Conservation (phyloP, 2,888 invertebrate species). For the Thysanoteuthis rhombus region DNA sequence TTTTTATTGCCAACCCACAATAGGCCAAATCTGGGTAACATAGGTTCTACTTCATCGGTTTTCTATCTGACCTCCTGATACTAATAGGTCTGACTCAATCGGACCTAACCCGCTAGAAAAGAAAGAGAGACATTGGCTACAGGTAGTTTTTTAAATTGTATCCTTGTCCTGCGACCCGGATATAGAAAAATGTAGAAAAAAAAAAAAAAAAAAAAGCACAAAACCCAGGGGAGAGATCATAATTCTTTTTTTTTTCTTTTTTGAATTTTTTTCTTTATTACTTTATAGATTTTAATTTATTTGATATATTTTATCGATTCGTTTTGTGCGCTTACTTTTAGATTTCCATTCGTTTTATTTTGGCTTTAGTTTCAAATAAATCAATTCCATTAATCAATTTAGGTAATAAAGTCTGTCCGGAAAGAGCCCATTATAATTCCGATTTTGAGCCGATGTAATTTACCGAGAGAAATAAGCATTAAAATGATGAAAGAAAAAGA, state of each 20-base stretch:
- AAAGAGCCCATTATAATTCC: neutral
- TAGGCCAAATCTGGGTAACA: neutral
- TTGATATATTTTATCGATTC: neutral
- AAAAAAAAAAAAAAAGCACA: neutral
- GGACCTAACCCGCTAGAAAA: too few species aligned
- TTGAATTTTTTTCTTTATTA: neutral
- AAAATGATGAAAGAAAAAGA: neutral
- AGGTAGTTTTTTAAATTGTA: neutral
- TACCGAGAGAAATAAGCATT: neutral
- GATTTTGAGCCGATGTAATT: neutral
- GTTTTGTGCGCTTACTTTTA: neutral
- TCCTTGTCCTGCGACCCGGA: too few species aligned
- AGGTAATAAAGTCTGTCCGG: neutral
- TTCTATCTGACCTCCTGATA: neutral
- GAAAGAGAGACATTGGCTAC: neutral
- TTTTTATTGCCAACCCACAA: neutral
- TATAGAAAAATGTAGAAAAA: neutral
- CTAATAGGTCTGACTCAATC: neutral
- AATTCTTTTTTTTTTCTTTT: too few species aligned
- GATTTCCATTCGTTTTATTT: too few species aligned
- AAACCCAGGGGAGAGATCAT: neutral
- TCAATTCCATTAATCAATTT: neutral
- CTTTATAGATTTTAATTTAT: neutral
- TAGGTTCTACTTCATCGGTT: neutral
- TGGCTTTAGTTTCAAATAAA: neutral